Base-by-base conservation (phyloP, 2,113 vertebrate genomes). In the Brachyistius frenatus region DNA sequence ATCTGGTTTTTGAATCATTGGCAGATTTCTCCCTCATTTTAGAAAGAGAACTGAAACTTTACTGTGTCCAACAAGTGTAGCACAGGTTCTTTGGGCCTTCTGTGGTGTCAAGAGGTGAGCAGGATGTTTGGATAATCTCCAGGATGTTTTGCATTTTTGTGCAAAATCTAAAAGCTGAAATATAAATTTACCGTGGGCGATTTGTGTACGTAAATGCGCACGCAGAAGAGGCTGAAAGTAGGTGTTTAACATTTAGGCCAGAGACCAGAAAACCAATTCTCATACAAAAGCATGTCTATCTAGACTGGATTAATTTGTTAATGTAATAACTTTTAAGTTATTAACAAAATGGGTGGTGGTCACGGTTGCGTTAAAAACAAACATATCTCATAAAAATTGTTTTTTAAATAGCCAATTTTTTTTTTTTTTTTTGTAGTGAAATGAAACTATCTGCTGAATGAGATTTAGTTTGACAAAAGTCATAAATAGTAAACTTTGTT, bases 281-380 rank as follows among this genome's bases (percentile, higher is more conserved):
- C 33, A 14, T 1, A 47, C 16, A 41, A 53, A 61, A 57, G 32
- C 5, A 8, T 35, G n/a, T 6, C 36, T 23, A 80, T 56, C 67
- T 16, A 60, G 10, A 69, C 57, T 33, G 10, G 49, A 74, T 81
- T 61, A 1, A 46, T 65, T 50, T 76, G 49, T 73, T 68, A 41
- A 58, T 47, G 5, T 49, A 67, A 68, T 56, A n/a, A 16, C 16
- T 70, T 10, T 60, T 54, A 5, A 32, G 41, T 65, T 54, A 35
- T 36, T 61, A 44, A 56, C 23, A 31, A 16, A 52, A 16, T 2
- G 37, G 47, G 13, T 11, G 14, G 23, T 7, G 44, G n/a, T 41
- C 16, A 31, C 4, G 14, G 37, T 2, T 7, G 11, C 52, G 41
- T 56, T 50, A 30, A 63, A 78, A 58, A 7, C 3, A 47, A 23